These are phyloP conservation scores for Smittia aterrima DNA, from an alignment of 2,888 invertebrate species.

Conservation along the genomic window DNA sequence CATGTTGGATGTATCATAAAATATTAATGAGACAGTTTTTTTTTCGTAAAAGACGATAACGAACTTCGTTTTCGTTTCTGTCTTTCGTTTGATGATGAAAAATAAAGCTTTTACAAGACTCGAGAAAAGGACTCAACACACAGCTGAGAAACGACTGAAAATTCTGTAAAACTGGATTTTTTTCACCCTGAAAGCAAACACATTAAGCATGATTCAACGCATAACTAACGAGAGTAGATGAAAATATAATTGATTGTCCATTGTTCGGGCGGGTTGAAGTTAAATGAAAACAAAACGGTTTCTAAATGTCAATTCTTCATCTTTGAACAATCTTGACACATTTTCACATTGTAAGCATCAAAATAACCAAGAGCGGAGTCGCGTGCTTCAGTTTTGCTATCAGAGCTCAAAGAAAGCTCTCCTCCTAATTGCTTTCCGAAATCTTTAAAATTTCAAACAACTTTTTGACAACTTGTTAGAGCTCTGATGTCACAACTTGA, in stretches of 20 bases:
- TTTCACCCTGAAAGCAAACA: not conserved
- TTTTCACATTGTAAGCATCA: not conserved
- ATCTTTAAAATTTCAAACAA: too few species aligned
- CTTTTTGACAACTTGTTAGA: too few species aligned
- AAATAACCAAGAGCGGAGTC: not conserved
- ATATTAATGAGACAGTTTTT: constrained; percentile 32
- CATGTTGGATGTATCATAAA: constrained; percentile 34
- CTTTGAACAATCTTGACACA: not conserved
- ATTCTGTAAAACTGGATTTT: not conserved
- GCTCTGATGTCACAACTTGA: not conserved
- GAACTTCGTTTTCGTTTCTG: not conserved
- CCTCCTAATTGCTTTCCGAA: too few species aligned
- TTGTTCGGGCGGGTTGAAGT: not conserved
- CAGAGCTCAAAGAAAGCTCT: too few species aligned
- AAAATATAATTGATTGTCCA: not conserved
- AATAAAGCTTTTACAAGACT: constrained; percentile 3
- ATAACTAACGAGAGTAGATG: not conserved
- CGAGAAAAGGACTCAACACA: not conserved
- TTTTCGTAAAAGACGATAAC: not conserved
- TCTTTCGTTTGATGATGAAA: not conserved
- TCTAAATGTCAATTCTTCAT: constrained; percentile 12
- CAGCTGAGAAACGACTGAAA: constrained; percentile 25
- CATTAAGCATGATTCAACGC: constrained; percentile 2
- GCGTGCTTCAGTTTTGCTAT: too few species aligned
- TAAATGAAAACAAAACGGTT: not conserved